Evolutionary conservation across 2,113 vertebrate species (phyloP).

Genomic region (Cryptomyrus ogoouensis): DNA sequence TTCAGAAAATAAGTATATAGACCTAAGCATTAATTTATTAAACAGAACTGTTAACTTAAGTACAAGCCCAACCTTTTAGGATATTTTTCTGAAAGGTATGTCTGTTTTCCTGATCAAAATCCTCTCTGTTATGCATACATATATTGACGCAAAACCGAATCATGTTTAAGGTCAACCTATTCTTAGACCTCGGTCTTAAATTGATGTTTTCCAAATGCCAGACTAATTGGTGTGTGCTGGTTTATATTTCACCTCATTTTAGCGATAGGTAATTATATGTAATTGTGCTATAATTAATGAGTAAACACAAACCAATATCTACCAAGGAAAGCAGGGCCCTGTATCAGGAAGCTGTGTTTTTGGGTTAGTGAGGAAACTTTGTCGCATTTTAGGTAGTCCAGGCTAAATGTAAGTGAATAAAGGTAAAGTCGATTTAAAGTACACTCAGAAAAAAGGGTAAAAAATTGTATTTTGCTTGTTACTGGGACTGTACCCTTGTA

Average conservation of each 20-base stretch:
- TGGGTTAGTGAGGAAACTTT: background rate
- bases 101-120: conserved; percentile 20
- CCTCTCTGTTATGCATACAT: conserved; percentile 34
- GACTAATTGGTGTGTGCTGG: conserved; percentile 60
- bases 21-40: background rate
- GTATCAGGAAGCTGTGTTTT: background rate
- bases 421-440: background rate
- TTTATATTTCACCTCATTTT: conserved; percentile 52
- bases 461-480: too few relatives aligned
- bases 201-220: conserved; percentile 66
- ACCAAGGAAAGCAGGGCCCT: background rate
- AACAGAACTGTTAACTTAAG: conserved; percentile 25
- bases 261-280: background rate
- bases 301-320: background rate
- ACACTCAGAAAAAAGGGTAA: too few relatives aligned
- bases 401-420: background rate
- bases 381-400: background rate
- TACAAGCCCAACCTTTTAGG: background rate
- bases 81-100: conserved; percentile 43
- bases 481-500: too few relatives aligned
- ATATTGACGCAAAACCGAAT: conserved; percentile 42
- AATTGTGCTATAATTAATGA: background rate
- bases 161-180: conserved; percentile 55
- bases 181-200: conserved; percentile 35
- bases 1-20: background rate